phyloP scores from a whole-genome alignment of 2,797 vertebrate species.

The Rhodeus uyekii region DNA sequence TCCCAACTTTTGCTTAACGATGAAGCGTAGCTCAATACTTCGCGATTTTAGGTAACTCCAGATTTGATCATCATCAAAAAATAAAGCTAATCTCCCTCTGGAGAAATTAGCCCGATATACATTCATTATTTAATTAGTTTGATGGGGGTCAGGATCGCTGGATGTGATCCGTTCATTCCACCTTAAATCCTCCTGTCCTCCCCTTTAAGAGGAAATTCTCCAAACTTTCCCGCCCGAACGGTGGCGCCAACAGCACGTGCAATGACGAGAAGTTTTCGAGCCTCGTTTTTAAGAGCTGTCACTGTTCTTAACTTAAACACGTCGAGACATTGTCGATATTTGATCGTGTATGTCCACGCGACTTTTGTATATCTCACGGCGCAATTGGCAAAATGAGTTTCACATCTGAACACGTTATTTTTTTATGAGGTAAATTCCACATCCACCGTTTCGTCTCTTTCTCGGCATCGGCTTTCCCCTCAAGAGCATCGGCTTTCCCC shows the following conservation, averaged over 20 bases:
- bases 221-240: not conserved
- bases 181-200: slow-evolving; percentile 55
- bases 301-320: slow-evolving; percentile 33
- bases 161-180: slow-evolving; percentile 44
- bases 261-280: not conserved
- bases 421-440: not conserved
- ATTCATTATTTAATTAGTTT: not conserved
- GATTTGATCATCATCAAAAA: not conserved
- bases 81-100: not conserved
- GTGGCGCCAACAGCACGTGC: slow-evolving; percentile 43
- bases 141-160: not conserved
- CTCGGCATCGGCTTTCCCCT: not conserved
- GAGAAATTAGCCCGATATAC: not conserved
- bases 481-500: not conserved
- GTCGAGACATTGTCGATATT: not conserved
- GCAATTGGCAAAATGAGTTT: not conserved
- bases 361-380: not conserved
- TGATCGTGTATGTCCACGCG: not conserved
- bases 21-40: not conserved
- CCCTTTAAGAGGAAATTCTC: slow-evolving; percentile 46
- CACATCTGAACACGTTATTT: not conserved
- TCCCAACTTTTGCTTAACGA: not conserved
- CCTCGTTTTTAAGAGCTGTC: slow-evolving; percentile 42
- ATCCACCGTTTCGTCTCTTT: not conserved
- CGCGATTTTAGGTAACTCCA: not conserved